Base-by-base conservation (phyloP, 2,888 invertebrate species). In the Patella pellucida region DNA sequence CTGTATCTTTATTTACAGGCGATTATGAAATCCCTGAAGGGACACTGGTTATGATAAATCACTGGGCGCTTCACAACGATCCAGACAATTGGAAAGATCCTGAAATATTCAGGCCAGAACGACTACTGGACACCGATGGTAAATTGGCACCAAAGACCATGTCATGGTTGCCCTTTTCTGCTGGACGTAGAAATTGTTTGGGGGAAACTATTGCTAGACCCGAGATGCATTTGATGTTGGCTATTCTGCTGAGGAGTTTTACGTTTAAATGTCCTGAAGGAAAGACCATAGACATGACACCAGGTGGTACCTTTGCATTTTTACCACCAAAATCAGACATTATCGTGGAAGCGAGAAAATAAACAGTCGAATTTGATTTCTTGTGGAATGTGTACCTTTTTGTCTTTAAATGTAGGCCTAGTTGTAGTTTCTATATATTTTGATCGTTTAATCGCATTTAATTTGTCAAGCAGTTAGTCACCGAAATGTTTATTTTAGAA, bases 121-220 rank as follows among this genome's bases (percentile, higher is more conserved):
- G 87, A 41, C 87, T 81, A 75, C 75, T 88, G 3, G 83, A 84
- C 23, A 80, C 80, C 23, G 75, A 83, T 54, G 86, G 86, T 11
- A 83, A 82, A 52, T 73, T 87, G 70, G 82, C 76, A 7, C 79
- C 85, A 1, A 85, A 83, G 78, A 84, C 83, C 5, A 78, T 80
- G 12, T 83, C 80, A 62, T 87, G 84, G 85, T 78, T 87, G 41
- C 88, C 88, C 1, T 88, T 88, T 76, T 85, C 85, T 16, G 83
- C 84, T 27, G 83, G 83, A n/a, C 52, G 78, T 54, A 23, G 79
- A 23, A 71, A 76, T 52, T 75, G 80, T 77, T 73, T 77, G 16
- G 81, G 79, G 5, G 78, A 81, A 52, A 54, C 75, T 0, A 41
- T 80, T 15, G 80, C 80, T 16, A 78, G 76, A 62, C 71, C 77